Conservation (phyloP, 1,140 invertebrate genomes). For the Tyrophagus putrescentiae region DNA sequence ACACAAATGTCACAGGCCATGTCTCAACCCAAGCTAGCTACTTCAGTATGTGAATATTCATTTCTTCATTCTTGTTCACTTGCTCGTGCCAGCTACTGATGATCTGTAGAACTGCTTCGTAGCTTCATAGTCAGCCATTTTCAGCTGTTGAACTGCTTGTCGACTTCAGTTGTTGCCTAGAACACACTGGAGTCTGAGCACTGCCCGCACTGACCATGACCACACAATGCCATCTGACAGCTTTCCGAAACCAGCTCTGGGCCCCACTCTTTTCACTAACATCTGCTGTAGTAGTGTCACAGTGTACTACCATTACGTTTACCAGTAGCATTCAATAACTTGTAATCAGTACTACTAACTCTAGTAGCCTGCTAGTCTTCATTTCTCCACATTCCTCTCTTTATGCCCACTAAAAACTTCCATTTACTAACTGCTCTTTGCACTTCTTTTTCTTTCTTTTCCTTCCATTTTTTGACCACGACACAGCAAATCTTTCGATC, state of each 20-base stretch:
- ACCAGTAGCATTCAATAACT: background rate
- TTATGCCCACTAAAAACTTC: background rate
- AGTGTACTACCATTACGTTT: too few species aligned
- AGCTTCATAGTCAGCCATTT: background rate
- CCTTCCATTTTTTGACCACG: background rate
- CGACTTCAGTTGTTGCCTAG: background rate
- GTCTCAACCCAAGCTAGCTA: conserved; percentile 11
- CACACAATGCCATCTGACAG: too few species aligned
- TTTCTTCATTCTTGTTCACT: background rate
- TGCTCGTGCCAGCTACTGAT: background rate
- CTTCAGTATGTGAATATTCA: background rate
- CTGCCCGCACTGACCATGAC: background rate
- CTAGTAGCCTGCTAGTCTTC: background rate
- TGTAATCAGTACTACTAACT: background rate
- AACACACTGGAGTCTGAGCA: background rate
- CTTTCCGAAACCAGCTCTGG: too few species aligned
- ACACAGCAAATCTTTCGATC: conserved; percentile 13
- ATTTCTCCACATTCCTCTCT: background rate
- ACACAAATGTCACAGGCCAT: background rate
- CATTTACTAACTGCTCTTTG: background rate
- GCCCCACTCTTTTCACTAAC: too few species aligned
- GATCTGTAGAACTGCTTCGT: background rate
- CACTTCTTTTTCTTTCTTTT: background rate
- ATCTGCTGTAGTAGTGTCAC: background rate
- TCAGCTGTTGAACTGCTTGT: background rate